Evolutionary conservation across 2,888 invertebrate genomes (phyloP).

Genomic region (Heteromurus nitidus): DNA sequence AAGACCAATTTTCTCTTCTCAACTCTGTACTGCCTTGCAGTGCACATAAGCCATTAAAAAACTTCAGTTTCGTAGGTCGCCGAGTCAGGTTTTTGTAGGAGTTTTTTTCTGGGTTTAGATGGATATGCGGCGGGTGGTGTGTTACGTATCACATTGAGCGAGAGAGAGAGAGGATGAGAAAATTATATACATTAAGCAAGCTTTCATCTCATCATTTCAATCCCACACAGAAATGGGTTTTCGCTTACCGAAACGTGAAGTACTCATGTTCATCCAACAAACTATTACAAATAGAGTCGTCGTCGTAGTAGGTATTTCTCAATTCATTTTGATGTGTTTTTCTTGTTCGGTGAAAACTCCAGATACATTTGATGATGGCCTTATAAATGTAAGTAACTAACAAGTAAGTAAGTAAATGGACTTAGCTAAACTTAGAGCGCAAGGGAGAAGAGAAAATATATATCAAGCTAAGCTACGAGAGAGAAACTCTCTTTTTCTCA

Average conservation of each 20-base stretch:
- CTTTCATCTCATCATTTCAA: slow-evolving; percentile 43
- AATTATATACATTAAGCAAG: neutral
- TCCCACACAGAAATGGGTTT: too few species aligned
- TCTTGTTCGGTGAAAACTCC: neutral
- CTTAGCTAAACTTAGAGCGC: neutral
- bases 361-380: neutral
- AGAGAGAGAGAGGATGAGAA: neutral
- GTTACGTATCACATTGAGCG: neutral
- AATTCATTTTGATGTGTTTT: neutral
- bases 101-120: neutral
- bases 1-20: too few species aligned
- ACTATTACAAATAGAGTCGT: too few species aligned
- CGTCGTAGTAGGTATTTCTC: neutral
- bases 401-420: too few species aligned
- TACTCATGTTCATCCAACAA: too few species aligned
- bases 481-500: slow-evolving; percentile 18
- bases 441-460: neutral
- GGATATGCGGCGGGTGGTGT: neutral
- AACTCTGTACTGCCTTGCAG: neutral
- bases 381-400: too few species aligned
- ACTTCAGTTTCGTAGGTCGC: neutral
- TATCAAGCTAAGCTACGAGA: neutral
- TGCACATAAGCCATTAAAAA: neutral
- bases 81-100: neutral
- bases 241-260: too few species aligned